Conservation (phyloP, 2,888 invertebrate species). For the Opisthograptis luteolata region DNA sequence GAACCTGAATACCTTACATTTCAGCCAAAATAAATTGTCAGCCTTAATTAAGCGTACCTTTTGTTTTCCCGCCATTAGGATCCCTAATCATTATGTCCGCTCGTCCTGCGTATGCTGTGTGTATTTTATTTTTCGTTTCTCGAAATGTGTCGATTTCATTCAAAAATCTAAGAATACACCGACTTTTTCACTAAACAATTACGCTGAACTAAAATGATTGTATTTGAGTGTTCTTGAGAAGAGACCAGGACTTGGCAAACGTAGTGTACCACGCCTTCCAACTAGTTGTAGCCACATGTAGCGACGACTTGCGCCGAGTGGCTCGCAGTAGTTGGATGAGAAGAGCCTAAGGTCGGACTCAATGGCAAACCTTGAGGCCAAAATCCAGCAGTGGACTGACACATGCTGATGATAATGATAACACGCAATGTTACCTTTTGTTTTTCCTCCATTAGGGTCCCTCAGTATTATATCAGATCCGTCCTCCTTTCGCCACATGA, state of each 20-base stretch:
- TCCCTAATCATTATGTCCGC: conserved; percentile 88
- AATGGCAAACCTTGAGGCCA: too few relatives aligned
- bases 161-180: background rate
- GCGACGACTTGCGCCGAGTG: too few relatives aligned
- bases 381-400: too few relatives aligned
- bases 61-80: conserved; percentile 81
- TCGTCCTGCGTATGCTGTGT: conserved; percentile 93
- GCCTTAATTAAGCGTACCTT: conserved; percentile 64
- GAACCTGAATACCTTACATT: conserved; percentile 33
- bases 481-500: conserved; percentile 94
- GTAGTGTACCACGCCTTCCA: too few relatives aligned
- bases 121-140: conserved; percentile 18
- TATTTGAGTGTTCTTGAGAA: too few relatives aligned
- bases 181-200: background rate
- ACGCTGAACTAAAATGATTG: too few relatives aligned
- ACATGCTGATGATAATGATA: background rate
- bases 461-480: conserved; percentile 91
- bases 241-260: too few relatives aligned
- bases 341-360: too few relatives aligned
- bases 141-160: conserved; percentile 1
- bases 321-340: too few relatives aligned
- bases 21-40: conserved; percentile 40
- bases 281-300: too few relatives aligned
- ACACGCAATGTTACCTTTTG: conserved; percentile 77
- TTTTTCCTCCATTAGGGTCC: conserved; percentile 87